Evolutionary conservation across 2,113 vertebrate genomes (phyloP).

Genomic region (Sialia sialis): DNA sequence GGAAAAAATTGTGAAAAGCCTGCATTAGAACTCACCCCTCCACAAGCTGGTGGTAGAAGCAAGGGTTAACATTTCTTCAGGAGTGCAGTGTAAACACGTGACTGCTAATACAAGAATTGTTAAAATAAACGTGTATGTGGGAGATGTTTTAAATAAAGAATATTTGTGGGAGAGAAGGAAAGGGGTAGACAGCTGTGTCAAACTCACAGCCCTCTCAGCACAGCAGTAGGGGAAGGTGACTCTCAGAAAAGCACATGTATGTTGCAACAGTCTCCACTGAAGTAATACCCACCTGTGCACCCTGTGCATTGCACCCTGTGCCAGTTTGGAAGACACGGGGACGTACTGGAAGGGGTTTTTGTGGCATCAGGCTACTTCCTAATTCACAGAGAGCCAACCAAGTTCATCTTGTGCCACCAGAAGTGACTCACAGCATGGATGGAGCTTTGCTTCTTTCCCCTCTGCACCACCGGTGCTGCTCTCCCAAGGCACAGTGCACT

Average conservation of each 20-base stretch:
- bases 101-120: background rate
- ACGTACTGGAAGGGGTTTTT: background rate
- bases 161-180: background rate
- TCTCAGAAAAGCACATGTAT: background rate
- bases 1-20: background rate
- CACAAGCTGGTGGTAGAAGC: background rate
- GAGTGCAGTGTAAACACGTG: background rate
- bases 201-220: background rate
- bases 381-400: background rate
- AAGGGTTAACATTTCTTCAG: background rate
- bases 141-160: background rate
- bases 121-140: background rate
- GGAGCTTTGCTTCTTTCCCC: background rate
- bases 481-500: background rate
- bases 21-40: background rate
- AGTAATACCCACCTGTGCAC: background rate
- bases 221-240: background rate
- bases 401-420: background rate
- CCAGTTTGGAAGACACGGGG: background rate
- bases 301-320: background rate
- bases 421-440: accelerated
- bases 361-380: background rate
- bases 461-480: accelerated
- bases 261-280: background rate
- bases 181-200: background rate